A percentile compares a stretch with the other conserved stretches of the same genome.
phyloP scores from a whole-genome alignment of 92 coral and sea anemone species.

The Ricordea florida region DNA sequence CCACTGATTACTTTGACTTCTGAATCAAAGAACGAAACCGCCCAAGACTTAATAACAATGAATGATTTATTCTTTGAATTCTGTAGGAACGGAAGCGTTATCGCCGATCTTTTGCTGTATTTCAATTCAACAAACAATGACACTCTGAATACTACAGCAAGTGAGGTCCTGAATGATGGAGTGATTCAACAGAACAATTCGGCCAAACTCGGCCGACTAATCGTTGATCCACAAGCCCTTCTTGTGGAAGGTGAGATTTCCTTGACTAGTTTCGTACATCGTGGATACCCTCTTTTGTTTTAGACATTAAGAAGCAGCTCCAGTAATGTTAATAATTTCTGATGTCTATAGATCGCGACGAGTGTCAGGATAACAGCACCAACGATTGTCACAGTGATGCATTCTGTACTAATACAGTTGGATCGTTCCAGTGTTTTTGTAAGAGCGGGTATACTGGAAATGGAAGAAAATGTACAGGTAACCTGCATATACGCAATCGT shows the following conservation, averaged over 20 bases:
- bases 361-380: constrained; percentile 12
- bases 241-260: neutral
- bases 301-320: too few species aligned
- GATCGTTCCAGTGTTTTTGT: constrained; percentile 50
- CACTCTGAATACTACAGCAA: constrained; percentile 3
- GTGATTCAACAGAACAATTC: neutral
- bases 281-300: too few species aligned
- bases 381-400: constrained; percentile 51
- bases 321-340: too few species aligned
- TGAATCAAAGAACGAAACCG: too few species aligned
- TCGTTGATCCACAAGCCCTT: neutral
- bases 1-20: too few species aligned
- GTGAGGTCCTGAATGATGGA: neutral
- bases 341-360: constrained; percentile 13
- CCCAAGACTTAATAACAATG: too few species aligned
- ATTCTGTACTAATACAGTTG: constrained; percentile 52
- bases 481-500: too few species aligned
- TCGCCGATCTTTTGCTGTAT: constrained; percentile 14
- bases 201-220: neutral
- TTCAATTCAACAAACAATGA: constrained; percentile 7
- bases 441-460: constrained; percentile 44
- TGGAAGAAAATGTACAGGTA: constrained; percentile 53
- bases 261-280: too few species aligned
- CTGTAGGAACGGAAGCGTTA: constrained; percentile 51
- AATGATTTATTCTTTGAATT: too few species aligned